These are phyloP conservation scores for Caenorhabditis wallacei DNA, from an alignment of 2,888 invertebrate genomes.

Conservation along the genomic window DNA sequence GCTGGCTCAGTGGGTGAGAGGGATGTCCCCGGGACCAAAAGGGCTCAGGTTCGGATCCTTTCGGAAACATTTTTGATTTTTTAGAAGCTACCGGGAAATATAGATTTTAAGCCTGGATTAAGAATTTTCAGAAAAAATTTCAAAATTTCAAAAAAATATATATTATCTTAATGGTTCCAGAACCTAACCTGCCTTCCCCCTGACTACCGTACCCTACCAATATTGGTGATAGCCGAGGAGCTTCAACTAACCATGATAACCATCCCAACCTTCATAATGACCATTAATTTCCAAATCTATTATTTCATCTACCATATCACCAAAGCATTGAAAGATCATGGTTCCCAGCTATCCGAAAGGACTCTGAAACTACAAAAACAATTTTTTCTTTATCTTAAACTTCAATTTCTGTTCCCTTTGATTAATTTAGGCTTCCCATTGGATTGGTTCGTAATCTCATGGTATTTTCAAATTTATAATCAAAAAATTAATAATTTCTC, in stretches of 20 bases:
- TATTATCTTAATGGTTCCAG: neutral
- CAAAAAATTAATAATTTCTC: neutral
- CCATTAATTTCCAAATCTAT: neutral
- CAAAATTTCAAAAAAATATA: neutral
- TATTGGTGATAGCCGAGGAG: neutral
- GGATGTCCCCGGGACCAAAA: neutral
- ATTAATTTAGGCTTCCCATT: neutral
- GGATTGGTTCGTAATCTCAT: neutral
- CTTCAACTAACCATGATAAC: neutral
- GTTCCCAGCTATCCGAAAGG: neutral
- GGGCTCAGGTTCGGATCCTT: slow-evolving; percentile 1
- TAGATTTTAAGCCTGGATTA: neutral
- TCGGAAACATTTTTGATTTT: neutral
- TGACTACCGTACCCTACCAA: neutral
- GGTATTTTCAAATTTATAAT: neutral
- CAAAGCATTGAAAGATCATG: neutral
- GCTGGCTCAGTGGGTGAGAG: slow-evolving; percentile 5
- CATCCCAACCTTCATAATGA: neutral
- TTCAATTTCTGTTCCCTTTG: neutral
- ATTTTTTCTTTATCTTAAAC: neutral
- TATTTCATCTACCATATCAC: neutral
- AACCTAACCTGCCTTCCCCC: neutral
- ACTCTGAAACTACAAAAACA: neutral
- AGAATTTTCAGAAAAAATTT: neutral
- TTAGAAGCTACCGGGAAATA: too few relatives aligned